Evolutionary conservation across 2,888 invertebrate genomes (phyloP).

Genomic region (Cephus pygmeus): DNA sequence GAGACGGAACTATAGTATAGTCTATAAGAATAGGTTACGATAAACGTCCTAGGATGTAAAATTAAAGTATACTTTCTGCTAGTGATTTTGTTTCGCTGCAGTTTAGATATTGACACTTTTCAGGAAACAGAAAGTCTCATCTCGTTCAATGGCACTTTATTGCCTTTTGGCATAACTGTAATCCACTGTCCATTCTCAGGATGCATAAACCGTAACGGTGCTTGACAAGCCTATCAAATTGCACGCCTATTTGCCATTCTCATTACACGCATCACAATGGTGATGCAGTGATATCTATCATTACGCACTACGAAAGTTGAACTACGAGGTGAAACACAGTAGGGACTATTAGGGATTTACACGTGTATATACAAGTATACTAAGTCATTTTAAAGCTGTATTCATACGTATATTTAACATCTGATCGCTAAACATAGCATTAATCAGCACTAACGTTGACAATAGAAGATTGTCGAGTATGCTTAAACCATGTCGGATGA

Average conservation of each 20-base stretch:
- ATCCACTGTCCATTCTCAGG: constrained; percentile 47
- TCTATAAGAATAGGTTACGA: too few relatives aligned
- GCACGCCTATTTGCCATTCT: constrained; percentile 53
- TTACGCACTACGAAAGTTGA: constrained; percentile 27
- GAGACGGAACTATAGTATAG: too few relatives aligned
- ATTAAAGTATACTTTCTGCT: background rate
- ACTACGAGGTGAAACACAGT: background rate
- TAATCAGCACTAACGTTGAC: background rate
- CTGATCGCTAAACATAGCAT: background rate
- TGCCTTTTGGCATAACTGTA: constrained; percentile 45
- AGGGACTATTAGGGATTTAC: background rate
- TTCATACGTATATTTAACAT: background rate
- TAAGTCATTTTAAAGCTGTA: background rate
- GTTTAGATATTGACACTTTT: background rate
- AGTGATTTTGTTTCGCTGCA: background rate
- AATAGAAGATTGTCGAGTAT: background rate
- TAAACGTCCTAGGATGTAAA: background rate
- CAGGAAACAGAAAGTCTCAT: background rate
- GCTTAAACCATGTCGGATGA: background rate
- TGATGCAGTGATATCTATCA: constrained; percentile 47
- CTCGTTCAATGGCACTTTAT: background rate
- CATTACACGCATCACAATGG: constrained; percentile 55
- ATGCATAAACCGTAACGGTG: constrained; percentile 50
- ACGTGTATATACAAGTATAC: background rate
- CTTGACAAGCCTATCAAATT: constrained; percentile 58